Base-by-base conservation (phyloP, 2,797 vertebrate genomes). In the Mormyrops attenuatus region DNA sequence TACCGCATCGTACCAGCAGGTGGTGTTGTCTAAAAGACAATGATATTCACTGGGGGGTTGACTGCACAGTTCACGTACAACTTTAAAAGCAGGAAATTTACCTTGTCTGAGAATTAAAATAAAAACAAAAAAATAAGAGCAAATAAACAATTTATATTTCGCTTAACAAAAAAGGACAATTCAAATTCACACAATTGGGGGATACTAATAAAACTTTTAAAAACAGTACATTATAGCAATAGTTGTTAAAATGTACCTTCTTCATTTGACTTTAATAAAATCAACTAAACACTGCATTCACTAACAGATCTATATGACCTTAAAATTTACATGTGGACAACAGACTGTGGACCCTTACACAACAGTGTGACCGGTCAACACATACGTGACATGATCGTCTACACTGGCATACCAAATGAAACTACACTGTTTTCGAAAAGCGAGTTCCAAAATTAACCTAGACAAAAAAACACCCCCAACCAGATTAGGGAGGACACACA, bases 1-100 rank as follows among this genome's bases (percentile, higher is more conserved):
- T 60, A 82, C 49, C 34, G 73, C 47, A 80, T 90, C 85, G 60
- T 82, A 89, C 91, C 93, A 92, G 92, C 92, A 92, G 91, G 92
- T 90, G 93, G 90, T 22, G 91, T 89, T 90, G n/a, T 69, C 49
- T 47, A 73, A 77, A 30, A 88, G 85, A 52, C 34, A 69, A 66
- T 88, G 15, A 60, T 20, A 60, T 57, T 34, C 30, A 88, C 5
- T 3, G 20, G 17, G 5, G 20, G 55, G 55, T 47, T 17, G 15
- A 22, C 11, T 66, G 55, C 38, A 11, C 5, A n/a, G 52, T 85
- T 85, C 86, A 57, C 50, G 53, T 77, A 55, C 49, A 34, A 73
- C 55, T 44, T 50, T 13, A n/a, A 87, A n/a, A 60, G 30, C 85
- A 17, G 86, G 52, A 55, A 87, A 60, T 66, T 47, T 91, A 80